These are phyloP conservation scores for Limnothrissa miodon DNA, from an alignment of 2,113 vertebrate species.

Conservation along the genomic window DNA sequence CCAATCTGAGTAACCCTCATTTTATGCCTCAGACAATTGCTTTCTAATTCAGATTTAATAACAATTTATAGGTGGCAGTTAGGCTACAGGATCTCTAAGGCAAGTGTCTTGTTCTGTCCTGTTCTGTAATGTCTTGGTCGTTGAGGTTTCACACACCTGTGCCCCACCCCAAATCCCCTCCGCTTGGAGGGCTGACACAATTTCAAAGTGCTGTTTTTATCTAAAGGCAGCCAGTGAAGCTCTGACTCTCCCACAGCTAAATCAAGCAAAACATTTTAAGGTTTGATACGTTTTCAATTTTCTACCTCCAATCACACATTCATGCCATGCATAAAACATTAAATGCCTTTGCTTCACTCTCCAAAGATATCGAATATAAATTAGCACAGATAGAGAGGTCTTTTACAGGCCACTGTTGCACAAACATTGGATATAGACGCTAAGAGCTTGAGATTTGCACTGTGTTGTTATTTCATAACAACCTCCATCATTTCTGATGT, in stretches of 20 bases:
- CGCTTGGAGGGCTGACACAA: not conserved
- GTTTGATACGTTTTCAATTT: conserved; percentile 50
- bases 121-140: not conserved
- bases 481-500: not conserved
- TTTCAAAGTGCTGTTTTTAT: conserved; percentile 13
- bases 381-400: conserved; percentile 7
- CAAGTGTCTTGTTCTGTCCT: not conserved
- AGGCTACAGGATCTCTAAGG: not conserved
- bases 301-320: conserved; percentile 41
- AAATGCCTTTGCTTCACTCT: conserved; percentile 14
- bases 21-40: not conserved
- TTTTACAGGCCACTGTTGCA: conserved; percentile 13
- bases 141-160: not conserved
- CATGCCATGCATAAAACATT: conserved; percentile 45
- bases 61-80: no score
- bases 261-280: conserved; percentile 42
- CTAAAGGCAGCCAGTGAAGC: not conserved
- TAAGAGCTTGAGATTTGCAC: not conserved
- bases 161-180: not conserved
- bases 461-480: not conserved
- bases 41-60: not conserved
- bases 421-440: conserved; percentile 23
- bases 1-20: not conserved
- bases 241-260: conserved; percentile 31
- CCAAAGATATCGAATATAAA: conserved; percentile 23